Base-by-base conservation (phyloP, 2,888 invertebrate genomes). In the Cephus rjabovi region DNA sequence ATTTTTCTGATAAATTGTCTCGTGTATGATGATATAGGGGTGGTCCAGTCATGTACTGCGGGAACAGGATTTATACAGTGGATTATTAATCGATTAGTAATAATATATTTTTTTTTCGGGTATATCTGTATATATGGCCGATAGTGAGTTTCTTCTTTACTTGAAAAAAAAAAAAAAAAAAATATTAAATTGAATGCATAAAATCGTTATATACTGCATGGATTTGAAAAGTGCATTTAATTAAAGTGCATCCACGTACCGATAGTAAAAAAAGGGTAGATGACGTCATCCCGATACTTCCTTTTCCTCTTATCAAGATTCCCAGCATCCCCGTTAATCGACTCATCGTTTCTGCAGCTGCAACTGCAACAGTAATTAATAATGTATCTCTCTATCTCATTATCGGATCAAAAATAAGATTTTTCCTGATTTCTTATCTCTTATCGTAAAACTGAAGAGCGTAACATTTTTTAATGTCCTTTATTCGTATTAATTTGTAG, bases 1-100 rank as follows among this genome's bases (percentile, higher is more conserved):
- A 85, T 83, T 83, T 76, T 68, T 77, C 30, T 12, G 79, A 76
- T 77, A 83, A 82, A 84, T 80, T 79, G 76, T 82, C 76, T 70
- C 79, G 34, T 12, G 15, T 6, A 1, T 1, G 4, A 40, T 15
- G 1, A 15, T 15, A 23, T 6, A 15, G 40, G 40, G 2, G 12
- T 15, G 15, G 15, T 40, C 4, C 40, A 15, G 15, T 15, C 6
- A 23, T 0, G 15, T 15, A 1, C 15, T 15, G 4, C 40, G 2
- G 40, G 40, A 15, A 15, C 15, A 1, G 15, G 4, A 12, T 40
- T 15, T 15, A 1, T 40, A 40, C 12, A 15, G 15, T 40, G 4
- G 1, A 23, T 40, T 40, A 40, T 15, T 40, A 40, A 40, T 37
- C 37, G 15, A 37, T 12, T 37, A 12, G 37, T 1, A 12, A 37